Evolutionary conservation across 53 echinoderm and acorn worm genomes (phyloP).

Genomic region (Luidia sarsii): DNA sequence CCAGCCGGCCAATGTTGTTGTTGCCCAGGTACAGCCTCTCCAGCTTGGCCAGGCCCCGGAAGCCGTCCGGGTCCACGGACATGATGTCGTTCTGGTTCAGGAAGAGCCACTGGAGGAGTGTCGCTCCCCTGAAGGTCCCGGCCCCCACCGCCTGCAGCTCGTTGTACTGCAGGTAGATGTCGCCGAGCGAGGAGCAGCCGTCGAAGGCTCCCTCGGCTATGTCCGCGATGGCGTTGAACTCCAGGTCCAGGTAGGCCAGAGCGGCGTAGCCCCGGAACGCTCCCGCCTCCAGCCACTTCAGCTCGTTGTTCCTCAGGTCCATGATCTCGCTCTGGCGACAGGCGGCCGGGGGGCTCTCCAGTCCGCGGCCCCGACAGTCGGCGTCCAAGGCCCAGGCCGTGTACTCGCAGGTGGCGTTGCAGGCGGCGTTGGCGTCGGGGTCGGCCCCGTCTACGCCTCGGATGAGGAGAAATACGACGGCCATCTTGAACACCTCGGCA

Average conservation of each 20-base stretch:
- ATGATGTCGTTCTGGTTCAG: conserved; percentile 52
- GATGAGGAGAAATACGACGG: background rate
- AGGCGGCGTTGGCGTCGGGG: background rate
- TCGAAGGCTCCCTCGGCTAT: conserved; percentile 38
- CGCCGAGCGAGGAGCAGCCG: conserved; percentile 14
- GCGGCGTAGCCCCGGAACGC: conserved; percentile 13
- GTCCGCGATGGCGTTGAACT: conserved; percentile 33
- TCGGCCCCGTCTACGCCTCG: background rate
- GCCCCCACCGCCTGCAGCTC: background rate
- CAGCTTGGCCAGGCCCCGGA: conserved; percentile 38
- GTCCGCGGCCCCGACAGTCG: conserved; percentile 50
- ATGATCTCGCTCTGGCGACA: conserved; percentile 35
- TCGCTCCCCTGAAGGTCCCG: conserved; percentile 13
- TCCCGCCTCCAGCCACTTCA: background rate
- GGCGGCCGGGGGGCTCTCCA: conserved; percentile 15
- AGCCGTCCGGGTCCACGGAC: conserved; percentile 37
- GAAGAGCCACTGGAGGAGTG: conserved; percentile 39
- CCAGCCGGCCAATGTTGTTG: conserved; percentile 42
- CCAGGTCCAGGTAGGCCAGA: conserved; percentile 43
- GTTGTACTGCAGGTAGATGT: conserved; percentile 51
- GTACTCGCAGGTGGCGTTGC: conserved; percentile 58
- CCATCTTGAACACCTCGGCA: background rate
- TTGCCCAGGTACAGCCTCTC: conserved; percentile 48
- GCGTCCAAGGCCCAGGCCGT: conserved; percentile 56
- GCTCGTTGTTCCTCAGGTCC: conserved; percentile 58